Percentiles rank a stretch among this genome's conserved stretches.
These are phyloP conservation scores for Eilema depressum DNA, from an alignment of 2,888 invertebrate species.

Conservation along the genomic window DNA sequence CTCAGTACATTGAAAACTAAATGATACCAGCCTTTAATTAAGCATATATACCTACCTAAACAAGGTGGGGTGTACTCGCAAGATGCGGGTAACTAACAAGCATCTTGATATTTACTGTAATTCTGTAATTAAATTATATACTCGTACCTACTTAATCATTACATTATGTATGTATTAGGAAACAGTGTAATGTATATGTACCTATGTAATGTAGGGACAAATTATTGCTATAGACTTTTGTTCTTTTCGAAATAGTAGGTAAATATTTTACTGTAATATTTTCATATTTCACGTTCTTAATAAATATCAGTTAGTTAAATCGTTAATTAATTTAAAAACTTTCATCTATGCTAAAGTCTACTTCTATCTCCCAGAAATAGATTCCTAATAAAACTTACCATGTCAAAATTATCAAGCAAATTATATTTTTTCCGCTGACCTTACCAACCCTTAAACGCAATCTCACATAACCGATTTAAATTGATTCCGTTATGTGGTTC, in stretches of 20 bases:
- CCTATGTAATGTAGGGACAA: no score
- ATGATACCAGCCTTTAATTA: conserved; percentile 57
- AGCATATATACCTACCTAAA: conserved; percentile 35
- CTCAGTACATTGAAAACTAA: conserved; percentile 55
- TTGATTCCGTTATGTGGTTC: conserved; percentile 62
- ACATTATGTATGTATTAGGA: no score
- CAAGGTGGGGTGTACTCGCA: not conserved
- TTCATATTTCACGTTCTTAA: no score
- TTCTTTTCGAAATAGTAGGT: no score
- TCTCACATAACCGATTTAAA: conserved; percentile 70
- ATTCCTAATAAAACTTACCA: not conserved
- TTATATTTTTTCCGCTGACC: conserved; percentile 48
- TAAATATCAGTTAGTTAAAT: no score
- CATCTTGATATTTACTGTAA: not conserved
- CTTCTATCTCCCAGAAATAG: not conserved
- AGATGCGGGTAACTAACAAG: not conserved
- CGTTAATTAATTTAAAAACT: no score
- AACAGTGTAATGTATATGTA: no score
- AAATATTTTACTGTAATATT: no score
- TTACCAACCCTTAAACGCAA: conserved; percentile 60
- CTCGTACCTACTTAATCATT: no score
- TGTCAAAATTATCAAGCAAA: not conserved
- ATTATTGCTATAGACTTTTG: no score
- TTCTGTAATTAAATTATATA: not conserved
- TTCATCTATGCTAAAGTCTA: not conserved